Conservation (phyloP, 2,888 invertebrate species). For the Himalopsyche anomala region DNA sequence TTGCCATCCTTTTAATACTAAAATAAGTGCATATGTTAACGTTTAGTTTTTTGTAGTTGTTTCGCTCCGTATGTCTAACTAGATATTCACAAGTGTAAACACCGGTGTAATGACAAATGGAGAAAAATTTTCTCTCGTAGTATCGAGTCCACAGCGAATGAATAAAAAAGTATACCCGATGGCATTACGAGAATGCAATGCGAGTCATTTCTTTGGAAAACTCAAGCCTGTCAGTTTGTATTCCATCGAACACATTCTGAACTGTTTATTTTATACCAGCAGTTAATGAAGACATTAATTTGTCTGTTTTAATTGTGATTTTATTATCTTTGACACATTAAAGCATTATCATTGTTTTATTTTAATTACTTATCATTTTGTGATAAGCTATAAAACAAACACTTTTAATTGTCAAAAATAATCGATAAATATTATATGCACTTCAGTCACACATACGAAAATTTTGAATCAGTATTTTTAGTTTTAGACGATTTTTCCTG, state of each 20-base stretch:
- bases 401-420: no score
- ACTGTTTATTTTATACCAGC: neutral
- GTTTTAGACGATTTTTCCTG: no score
- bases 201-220: neutral
- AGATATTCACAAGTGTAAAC: slow-evolving; percentile 37
- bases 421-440: no score
- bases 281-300: slow-evolving; percentile 6
- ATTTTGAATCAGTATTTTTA: no score
- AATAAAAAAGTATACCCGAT: neutral
- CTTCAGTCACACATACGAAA: no score
- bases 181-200: slow-evolving; percentile 2
- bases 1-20: no score
- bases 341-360: no score
- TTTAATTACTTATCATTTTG: no score
- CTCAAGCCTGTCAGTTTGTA: neutral
- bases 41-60: neutral
- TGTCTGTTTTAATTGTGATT: no score
- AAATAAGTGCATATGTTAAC: slow-evolving; percentile 1
- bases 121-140: neutral
- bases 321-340: no score
- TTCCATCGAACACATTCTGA: slow-evolving; percentile 1
- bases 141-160: neutral
- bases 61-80: neutral
- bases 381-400: no score
- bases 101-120: neutral